Evolutionary conservation across 64 coral and sea anemone species (phyloP).

Genomic region (Exaiptasia diaphana): DNA sequence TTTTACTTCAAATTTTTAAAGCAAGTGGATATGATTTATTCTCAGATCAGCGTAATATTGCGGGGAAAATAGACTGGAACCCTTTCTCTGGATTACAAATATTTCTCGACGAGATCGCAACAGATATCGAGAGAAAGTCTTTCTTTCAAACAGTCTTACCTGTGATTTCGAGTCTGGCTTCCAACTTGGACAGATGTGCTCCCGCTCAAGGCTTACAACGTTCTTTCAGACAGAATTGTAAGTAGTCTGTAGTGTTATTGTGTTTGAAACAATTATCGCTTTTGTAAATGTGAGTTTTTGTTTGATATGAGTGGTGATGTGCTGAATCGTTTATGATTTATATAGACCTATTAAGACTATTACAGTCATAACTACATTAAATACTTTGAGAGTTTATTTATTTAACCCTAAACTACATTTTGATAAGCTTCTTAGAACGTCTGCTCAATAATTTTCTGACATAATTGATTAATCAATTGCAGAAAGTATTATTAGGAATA

Average conservation of each 20-base stretch:
- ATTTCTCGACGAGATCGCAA: constrained; percentile 60
- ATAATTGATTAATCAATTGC: no score
- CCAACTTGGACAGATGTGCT: constrained; percentile 49
- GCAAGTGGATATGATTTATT: constrained; percentile 39
- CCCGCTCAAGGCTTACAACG: constrained; percentile 30
- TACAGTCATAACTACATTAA: no score
- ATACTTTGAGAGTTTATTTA: no score
- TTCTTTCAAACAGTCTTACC: constrained; percentile 60
- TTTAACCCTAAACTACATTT: no score
- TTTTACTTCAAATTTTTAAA: constrained; percentile 45
- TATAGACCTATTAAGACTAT: no score
- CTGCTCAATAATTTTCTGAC: no score
- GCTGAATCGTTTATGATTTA: no score
- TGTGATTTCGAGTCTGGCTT: constrained; percentile 55
- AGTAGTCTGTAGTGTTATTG: constrained; percentile 15
- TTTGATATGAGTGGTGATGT: no score
- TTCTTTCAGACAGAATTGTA: constrained; percentile 35
- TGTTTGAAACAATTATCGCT: no score
- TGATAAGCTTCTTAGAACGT: no score
- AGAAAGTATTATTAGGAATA: no score
- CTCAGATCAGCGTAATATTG: not conserved
- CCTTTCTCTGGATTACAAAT: constrained; percentile 53
- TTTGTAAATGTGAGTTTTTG: no score
- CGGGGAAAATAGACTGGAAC: not conserved
- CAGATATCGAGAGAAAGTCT: constrained; percentile 13